Evolutionary conservation across 1,140 invertebrate genomes (phyloP).

Genomic region (Bombus confusus): DNA sequence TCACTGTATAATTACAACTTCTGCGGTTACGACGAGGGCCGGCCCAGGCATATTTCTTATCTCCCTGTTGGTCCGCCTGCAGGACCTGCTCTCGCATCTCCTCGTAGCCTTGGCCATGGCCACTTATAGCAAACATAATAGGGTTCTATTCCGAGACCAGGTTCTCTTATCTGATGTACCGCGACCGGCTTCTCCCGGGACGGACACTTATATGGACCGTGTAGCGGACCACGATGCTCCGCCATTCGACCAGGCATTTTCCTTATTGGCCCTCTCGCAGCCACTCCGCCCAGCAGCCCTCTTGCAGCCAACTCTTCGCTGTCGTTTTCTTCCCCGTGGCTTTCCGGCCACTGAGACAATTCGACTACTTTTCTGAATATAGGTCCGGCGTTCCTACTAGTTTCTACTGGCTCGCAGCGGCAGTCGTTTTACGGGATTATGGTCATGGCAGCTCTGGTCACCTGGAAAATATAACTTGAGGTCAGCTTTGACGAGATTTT

Average conservation of each 20-base stretch:
- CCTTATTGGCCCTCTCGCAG: conserved; percentile 47
- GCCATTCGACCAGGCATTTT: conserved; percentile 54
- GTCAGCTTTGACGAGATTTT: neutral
- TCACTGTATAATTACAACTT: conserved; percentile 63
- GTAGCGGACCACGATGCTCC: conserved; percentile 24
- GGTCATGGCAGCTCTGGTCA: neutral
- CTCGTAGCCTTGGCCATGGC: conserved; percentile 5
- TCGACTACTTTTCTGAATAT: too few species aligned
- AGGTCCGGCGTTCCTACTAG: too few species aligned
- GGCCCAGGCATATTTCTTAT: conserved; percentile 57
- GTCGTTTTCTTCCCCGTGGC: neutral
- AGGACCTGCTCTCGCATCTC: neutral
- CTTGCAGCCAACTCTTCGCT: neutral
- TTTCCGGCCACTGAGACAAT: too few species aligned
- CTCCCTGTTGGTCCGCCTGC: conserved; percentile 17
- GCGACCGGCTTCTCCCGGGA: conserved; percentile 54
- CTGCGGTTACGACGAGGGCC: conserved; percentile 39
- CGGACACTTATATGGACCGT: conserved; percentile 54
- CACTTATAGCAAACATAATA: conserved; percentile 63
- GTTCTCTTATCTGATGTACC: conserved; percentile 63
- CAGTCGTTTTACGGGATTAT: neutral
- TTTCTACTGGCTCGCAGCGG: too few species aligned
- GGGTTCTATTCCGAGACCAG: conserved; percentile 55
- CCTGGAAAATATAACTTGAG: neutral
- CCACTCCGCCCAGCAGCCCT: neutral